Conservation (phyloP, 2,797 vertebrate genomes). For the Delichon dasypus region DNA sequence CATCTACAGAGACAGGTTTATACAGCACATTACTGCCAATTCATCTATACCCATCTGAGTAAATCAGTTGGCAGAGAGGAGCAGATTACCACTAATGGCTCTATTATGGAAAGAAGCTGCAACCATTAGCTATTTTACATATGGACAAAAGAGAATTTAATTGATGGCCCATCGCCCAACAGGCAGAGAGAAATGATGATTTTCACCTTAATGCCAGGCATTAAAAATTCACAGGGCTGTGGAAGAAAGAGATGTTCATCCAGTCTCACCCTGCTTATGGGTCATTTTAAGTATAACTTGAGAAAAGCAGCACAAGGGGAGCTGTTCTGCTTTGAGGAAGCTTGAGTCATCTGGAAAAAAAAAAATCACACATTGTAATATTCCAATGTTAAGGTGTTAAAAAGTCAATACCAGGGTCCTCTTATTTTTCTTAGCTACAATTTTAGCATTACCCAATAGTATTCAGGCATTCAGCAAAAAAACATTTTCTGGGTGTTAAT, state of each 20-base stretch:
- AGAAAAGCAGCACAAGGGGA: slow-evolving; percentile 19
- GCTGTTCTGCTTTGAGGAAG: slow-evolving; percentile 5
- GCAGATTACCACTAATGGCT: slow-evolving; percentile 60
- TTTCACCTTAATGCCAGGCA: slow-evolving; percentile 65
- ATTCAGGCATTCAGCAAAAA: neutral
- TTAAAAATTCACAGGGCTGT: slow-evolving; percentile 53
- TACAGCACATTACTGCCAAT: slow-evolving; percentile 52
- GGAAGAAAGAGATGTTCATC: slow-evolving; percentile 33
- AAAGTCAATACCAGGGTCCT: neutral
- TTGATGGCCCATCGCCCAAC: slow-evolving; percentile 42
- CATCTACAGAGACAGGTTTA: slow-evolving; percentile 55
- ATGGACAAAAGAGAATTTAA: slow-evolving; percentile 59
- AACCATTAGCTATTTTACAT: slow-evolving; percentile 68
- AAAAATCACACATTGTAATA: slow-evolving; percentile 30
- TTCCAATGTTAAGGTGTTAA: neutral
- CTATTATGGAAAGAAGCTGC: slow-evolving; percentile 67
- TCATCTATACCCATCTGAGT: slow-evolving; percentile 64
- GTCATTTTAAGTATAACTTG: slow-evolving; percentile 53
- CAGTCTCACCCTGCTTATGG: slow-evolving; percentile 23
- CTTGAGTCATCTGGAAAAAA: neutral
- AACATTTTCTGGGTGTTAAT: neutral
- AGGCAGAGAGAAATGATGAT: slow-evolving; percentile 55
- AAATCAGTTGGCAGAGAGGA: slow-evolving; percentile 55
- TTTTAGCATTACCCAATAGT: neutral
- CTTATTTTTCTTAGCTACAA: slow-evolving; percentile 46